Percentiles rank a stretch among this genome's conserved stretches.
These are phyloP conservation scores for Pachyuromys duprasi DNA, from an alignment of 2,797 vertebrate species.

Conservation along the genomic window DNA sequence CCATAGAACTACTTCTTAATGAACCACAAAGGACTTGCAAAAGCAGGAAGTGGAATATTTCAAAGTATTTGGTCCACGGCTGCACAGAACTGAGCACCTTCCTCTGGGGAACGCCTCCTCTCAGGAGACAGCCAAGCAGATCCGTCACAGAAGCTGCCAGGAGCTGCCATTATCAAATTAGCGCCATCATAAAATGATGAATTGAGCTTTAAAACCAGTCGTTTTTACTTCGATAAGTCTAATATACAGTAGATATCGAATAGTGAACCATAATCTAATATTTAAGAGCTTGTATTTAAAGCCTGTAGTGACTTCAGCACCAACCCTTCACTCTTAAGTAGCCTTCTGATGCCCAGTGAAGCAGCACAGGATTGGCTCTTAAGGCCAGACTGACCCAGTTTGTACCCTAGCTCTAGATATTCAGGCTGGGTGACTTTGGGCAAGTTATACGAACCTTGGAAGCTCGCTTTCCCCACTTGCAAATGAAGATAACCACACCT, in stretches of 20 bases:
- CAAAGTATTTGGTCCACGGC: constrained; percentile 5
- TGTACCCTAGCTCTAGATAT: not conserved
- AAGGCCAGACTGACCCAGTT: not conserved
- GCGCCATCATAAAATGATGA: constrained; percentile 62
- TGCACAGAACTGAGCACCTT: constrained; percentile 36
- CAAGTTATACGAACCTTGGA: constrained; percentile 33
- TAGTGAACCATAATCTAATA: constrained; percentile 66
- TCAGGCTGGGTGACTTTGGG: not conserved
- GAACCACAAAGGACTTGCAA: not conserved
- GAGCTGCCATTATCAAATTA: constrained; percentile 61
- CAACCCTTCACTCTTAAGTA: constrained; percentile 15
- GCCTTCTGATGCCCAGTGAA: not conserved
- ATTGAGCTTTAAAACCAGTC: constrained; percentile 56
- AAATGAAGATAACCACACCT: constrained; percentile 21
- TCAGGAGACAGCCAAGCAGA: constrained; percentile 39
- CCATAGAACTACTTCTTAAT: not conserved
- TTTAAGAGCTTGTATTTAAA: constrained; percentile 60
- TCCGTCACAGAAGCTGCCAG: constrained; percentile 1
- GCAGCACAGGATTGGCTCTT: not conserved
- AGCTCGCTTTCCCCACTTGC: not conserved
- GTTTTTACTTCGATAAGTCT: constrained; percentile 51
- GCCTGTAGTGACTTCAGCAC: not conserved
- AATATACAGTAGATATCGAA: constrained; percentile 40
- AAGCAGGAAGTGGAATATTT: constrained; percentile 11
- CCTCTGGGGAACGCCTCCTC: constrained; percentile 54